Evolutionary conservation across 2,113 vertebrate genomes (phyloP).

Genomic region (Gallinago jamesoni): DNA sequence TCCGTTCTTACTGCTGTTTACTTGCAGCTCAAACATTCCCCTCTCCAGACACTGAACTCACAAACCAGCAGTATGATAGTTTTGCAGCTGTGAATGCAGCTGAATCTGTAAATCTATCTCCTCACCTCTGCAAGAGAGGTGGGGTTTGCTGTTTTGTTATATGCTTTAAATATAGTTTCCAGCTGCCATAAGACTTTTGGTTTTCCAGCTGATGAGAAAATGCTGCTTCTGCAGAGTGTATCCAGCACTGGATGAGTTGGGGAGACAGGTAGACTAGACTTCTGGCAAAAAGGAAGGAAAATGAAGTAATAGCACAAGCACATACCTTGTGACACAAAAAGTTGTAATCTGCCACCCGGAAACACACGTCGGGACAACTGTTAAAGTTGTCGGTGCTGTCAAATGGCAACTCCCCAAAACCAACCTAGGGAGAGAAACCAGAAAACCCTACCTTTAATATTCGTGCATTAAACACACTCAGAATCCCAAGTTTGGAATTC

Average conservation of each 20-base stretch:
- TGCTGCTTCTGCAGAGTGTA: neutral
- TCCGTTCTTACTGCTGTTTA: neutral
- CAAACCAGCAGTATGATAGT: neutral
- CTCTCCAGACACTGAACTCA: neutral
- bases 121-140: neutral
- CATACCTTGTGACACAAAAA: conserved; percentile 95
- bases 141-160: neutral
- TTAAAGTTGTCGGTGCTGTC: conserved; percentile 86
- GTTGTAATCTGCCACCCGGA: conserved; percentile 83
- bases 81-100: neutral
- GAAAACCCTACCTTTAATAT: neutral
- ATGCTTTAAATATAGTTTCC: neutral
- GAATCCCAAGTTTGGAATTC: neutral
- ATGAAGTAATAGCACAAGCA: neutral
- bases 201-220: neutral
- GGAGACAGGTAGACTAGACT: neutral
- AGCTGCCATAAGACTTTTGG: neutral
- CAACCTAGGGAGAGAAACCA: conserved; percentile 77
- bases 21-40: neutral
- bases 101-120: neutral
- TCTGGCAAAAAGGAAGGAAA: neutral
- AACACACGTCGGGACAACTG: conserved; percentile 91
- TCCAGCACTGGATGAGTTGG: neutral
- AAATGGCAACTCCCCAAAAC: conserved; percentile 93
- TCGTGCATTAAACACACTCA: fast-evolving